Conservation (phyloP, 2,888 invertebrate genomes). For the Empis stercorea region DNA sequence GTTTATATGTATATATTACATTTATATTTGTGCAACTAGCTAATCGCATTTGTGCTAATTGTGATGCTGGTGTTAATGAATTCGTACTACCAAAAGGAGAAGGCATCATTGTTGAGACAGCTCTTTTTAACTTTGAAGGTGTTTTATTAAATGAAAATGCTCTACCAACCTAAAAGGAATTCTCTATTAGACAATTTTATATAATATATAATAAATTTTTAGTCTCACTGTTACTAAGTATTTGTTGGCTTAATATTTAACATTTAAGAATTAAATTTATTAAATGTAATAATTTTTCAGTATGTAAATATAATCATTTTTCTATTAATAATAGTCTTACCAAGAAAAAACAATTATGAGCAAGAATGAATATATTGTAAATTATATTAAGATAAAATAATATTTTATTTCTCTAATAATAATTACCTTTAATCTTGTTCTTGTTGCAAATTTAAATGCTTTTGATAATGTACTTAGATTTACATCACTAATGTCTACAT, state of each 20-base stretch:
- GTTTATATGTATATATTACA: conserved; percentile 35
- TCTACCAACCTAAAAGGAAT: conserved; percentile 55
- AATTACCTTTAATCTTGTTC: conserved; percentile 62
- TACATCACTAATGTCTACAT: conserved; percentile 79
- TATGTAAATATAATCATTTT: no score
- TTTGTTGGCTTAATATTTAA: no score
- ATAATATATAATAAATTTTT: no score
- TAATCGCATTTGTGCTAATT: conserved; percentile 72
- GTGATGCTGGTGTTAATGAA: conserved; percentile 69
- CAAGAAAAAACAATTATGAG: no score
- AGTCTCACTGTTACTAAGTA: no score
- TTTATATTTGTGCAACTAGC: conserved; percentile 78
- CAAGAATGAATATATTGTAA: no score
- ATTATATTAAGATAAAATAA: no score
- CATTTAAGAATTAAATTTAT: no score
- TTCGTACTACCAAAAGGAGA: conserved; percentile 78
- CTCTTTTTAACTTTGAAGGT: conserved; percentile 82
- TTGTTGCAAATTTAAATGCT: conserved; percentile 78
- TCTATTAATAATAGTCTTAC: no score
- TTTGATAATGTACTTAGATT: conserved; percentile 77
- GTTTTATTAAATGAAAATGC: conserved; percentile 94
- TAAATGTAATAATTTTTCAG: no score
- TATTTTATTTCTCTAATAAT: no score
- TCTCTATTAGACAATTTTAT: no score
- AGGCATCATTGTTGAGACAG: conserved; percentile 89